Percentiles rank a stretch among this genome's conserved stretches.
These are phyloP conservation scores for Tinea pellionella DNA, from an alignment of 2,888 invertebrate species.

Conservation along the genomic window DNA sequence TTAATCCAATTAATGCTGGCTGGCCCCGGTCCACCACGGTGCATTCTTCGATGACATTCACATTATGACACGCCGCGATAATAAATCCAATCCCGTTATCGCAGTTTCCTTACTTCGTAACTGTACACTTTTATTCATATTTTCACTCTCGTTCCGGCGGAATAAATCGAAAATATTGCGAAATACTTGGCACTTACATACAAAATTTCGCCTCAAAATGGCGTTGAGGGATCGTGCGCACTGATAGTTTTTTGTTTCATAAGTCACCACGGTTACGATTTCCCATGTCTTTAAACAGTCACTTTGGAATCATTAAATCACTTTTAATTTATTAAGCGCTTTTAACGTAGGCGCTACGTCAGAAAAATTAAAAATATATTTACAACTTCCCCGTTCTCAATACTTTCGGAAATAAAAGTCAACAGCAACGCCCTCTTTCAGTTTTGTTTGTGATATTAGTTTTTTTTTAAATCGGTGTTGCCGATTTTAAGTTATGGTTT, in stretches of 20 bases:
- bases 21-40: constrained; percentile 50
- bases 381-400: constrained; percentile 63
- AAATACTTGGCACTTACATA: constrained; percentile 71
- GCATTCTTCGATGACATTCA: constrained; percentile 22
- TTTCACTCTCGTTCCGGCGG: constrained; percentile 32
- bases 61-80: background rate
- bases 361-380: constrained; percentile 54
- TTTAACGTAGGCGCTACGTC: constrained; percentile 29
- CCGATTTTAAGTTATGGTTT: background rate
- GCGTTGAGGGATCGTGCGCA: constrained; percentile 70
- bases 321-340: constrained; percentile 36
- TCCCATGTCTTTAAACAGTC: constrained; percentile 46
- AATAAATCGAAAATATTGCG: constrained; percentile 56
- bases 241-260: constrained; percentile 68
- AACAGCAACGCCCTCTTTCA: constrained; percentile 19
- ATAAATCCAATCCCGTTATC: background rate
- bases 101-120: background rate
- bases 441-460: constrained; percentile 1
- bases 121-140: background rate
- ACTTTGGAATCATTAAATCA: constrained; percentile 40
- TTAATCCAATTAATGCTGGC: constrained; percentile 56
- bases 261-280: constrained; percentile 46
- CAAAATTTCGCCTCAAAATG: constrained; percentile 72
- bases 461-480: background rate
- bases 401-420: constrained; percentile 21